Base-by-base conservation (phyloP, 2,113 vertebrate species). In the Talpa occidentalis region DNA sequence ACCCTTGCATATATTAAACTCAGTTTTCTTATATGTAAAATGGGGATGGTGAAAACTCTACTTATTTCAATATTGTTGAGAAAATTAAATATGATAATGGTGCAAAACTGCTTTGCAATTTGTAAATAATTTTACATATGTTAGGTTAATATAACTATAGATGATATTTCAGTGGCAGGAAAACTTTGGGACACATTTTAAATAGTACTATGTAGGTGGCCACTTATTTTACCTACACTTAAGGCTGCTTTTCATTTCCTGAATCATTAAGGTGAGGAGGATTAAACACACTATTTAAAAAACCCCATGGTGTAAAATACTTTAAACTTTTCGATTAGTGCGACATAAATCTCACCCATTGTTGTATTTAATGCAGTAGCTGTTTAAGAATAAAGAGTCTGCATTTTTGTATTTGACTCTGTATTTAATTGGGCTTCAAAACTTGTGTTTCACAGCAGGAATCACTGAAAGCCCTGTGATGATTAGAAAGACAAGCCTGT, bases 381-480 rank as follows among this genome's bases (percentile, higher is more conserved):
- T 83, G 32, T 74, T 35, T 70, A 37, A 78, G 44, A 91, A 84
- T 91, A 92, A 93, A 72, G 1, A 93, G 32, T 40, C 59, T 95
- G 49, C 28, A 69, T 54, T 96, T 95, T 88, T 80, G 49, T 95
- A 91, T 94, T 91, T 93, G 72, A 94, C 79, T 94, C 22, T 83
- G 60, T 82, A 44, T 92, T 96, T 96, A 97, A 84, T 40, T 97
- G 62, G 79, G 60, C 21, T 94, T 91, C 17, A 59, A 78, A 96
- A 67, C 91, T 91, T 83, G 42, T 94, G 16, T 92, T 97, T 67
- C 83, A 83, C 42, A 92, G 40, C 62, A 96, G 78, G 64, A 84
- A 93, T 30, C 24, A 86, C 40, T 14, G 52, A 86, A 67, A 96
- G 60, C 2, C 6, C 73, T 81, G 56, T 67, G 49, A 44, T 91